Evolutionary conservation across 1,140 invertebrate species (phyloP), one percentile per base, ranked within the genome.

Genomic region (Onthophagus taurus): DNA sequence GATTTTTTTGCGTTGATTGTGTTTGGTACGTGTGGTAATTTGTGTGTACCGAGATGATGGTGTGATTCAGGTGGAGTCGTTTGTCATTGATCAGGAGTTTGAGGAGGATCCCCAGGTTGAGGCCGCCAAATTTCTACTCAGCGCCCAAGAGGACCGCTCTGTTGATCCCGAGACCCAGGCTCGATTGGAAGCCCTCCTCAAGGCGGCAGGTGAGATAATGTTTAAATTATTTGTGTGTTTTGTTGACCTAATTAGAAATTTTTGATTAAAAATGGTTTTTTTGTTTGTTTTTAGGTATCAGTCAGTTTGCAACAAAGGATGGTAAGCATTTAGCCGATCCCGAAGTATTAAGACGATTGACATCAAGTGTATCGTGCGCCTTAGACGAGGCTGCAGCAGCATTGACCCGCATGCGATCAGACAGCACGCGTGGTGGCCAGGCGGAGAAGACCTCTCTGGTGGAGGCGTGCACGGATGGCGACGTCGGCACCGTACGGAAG

Each of bases 361-460:
- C 88, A 45, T 89, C 87, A 14, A 86, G 83, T 53, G 89, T 93
- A 42, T 91, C 87, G 54, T 90, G 86, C 72, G 89, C 92, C 36
- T 75, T 97, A 49, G 92, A 95, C 73, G 92, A 96, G 72, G 92
- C 92, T 34, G 92, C 91, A 37, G 89, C 91, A 51, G 90, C 91
- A 42, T 74, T 96, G 33, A 95, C 89, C 39, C 81, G 89, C 61
- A 96, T 95, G 91, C 79, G 90, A 57, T 85, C 80, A 61, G 89
- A 92, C 63, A 83, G 76, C 55, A 73, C 76, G 45, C 48, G 42
- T 26, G n/a, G n/a, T n/a, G 31, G 42, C 37, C 50, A 49, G 18
- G 44, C 50, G 53, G 72, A 74, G 53, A 74, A 73, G 45, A 69
- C 75, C 44, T 83, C 85, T 18, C 67, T 91, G 42, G 85, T 87